phyloP scores from a whole-genome alignment of 1,140 invertebrate genomes.

The Apocrypta bakeri region DNA sequence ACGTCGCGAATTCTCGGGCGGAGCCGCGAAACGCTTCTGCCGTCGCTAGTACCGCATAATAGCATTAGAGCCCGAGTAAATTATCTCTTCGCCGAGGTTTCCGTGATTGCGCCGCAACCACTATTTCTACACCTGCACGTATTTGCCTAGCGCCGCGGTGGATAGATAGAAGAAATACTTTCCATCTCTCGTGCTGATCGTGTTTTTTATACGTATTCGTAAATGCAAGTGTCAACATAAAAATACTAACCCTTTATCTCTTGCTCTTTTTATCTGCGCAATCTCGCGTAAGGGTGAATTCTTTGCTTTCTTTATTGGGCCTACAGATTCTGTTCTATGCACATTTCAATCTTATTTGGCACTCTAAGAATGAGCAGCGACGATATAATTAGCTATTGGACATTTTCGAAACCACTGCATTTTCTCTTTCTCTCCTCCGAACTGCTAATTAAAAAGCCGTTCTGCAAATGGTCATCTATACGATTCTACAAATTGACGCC shows the following conservation, averaged over 20 bases:
- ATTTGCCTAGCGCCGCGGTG: background rate
- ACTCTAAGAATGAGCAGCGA: conserved; percentile 11
- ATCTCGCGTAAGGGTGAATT: background rate
- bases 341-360: background rate
- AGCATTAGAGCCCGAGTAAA: conserved; percentile 57
- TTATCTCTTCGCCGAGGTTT: conserved; percentile 59
- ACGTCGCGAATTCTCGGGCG: conserved; percentile 5
- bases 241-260: background rate
- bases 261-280: background rate
- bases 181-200: background rate
- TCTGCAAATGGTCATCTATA: background rate
- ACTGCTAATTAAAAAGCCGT: background rate
- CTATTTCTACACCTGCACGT: background rate
- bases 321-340: background rate
- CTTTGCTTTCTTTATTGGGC: background rate
- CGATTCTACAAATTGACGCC: background rate
- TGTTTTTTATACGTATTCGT: background rate
- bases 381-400: conserved; percentile 1
- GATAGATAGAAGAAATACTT: background rate
- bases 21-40: conserved; percentile 14
- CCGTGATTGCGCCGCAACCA: conserved; percentile 51
- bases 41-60: conserved; percentile 49
- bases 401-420: background rate
- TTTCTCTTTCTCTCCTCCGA: background rate
- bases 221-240: background rate